A percentile compares a stretch with the other conserved stretches of the same genome.
These are phyloP conservation scores for Astropecten irregularis DNA, from an alignment of 53 echinoderm and acorn worm species.

Conservation along the genomic window DNA sequence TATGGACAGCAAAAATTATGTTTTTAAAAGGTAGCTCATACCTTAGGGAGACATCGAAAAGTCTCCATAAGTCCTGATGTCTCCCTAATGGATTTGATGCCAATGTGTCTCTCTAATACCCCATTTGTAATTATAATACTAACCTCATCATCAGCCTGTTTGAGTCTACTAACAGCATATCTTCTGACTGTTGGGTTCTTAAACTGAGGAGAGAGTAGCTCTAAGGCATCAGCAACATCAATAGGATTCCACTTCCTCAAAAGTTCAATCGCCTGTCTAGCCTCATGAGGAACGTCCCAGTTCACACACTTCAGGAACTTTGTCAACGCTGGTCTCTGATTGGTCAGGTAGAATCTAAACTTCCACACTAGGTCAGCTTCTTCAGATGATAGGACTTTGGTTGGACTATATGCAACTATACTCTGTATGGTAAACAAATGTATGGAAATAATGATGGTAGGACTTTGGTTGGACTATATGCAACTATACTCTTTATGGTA, in stretches of 20 bases:
- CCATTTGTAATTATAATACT: too few species aligned
- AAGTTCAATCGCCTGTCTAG: slow-evolving; percentile 88
- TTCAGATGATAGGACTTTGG: slow-evolving; percentile 84
- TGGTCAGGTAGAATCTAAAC: slow-evolving; percentile 92
- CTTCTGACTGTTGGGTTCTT: slow-evolving; percentile 87
- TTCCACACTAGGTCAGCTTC: slow-evolving; percentile 94
- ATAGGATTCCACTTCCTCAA: slow-evolving; percentile 88
- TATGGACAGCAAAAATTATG: too few species aligned
- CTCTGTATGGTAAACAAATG: too few species aligned
- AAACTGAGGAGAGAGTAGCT: slow-evolving; percentile 97
- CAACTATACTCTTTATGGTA: too few species aligned
- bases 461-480: too few species aligned
- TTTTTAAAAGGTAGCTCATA: too few species aligned
- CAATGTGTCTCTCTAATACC: too few species aligned
- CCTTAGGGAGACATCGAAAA: too few species aligned
- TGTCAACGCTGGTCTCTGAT: slow-evolving; percentile 93
- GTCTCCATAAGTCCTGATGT: too few species aligned
- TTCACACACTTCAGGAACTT: slow-evolving; percentile 98
- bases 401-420: slow-evolving; percentile 90
- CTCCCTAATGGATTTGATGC: too few species aligned
- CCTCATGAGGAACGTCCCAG: slow-evolving; percentile 95
- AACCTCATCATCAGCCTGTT: slow-evolving; percentile 96
- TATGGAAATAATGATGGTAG: too few species aligned
- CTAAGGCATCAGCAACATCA: slow-evolving; percentile 96
- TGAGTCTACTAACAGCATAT: slow-evolving; percentile 89